phyloP scores from a whole-genome alignment of 2,113 vertebrate genomes.

The Grammomys surdaster region DNA sequence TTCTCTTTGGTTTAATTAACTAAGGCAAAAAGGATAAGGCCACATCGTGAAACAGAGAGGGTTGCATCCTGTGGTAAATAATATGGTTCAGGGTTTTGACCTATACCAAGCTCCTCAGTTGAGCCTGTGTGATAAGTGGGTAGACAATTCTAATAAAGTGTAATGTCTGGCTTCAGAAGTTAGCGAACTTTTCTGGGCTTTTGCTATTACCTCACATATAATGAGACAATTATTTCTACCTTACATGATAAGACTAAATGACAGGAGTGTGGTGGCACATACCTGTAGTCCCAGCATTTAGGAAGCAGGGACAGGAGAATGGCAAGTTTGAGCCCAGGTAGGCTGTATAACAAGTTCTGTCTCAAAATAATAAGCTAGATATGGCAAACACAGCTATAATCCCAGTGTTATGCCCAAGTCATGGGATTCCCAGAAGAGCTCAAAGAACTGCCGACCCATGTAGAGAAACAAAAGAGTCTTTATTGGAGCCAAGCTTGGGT shows the following conservation, averaged over 20 bases:
- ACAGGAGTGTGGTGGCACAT: neutral
- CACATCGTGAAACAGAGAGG: neutral
- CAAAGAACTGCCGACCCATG: no score
- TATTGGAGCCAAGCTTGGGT: no score
- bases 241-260: neutral
- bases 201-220: conserved; percentile 1
- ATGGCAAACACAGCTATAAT: no score
- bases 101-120: neutral
- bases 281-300: neutral
- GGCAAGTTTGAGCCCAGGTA: neutral
- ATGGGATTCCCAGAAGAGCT: no score
- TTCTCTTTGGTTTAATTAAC: neutral
- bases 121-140: neutral
- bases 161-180: neutral
- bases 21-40: neutral
- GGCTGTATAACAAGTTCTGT: neutral
- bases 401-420: no score
- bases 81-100: neutral
- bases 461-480: no score
- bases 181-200: neutral
- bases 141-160: neutral
- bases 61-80: neutral
- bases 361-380: neutral
- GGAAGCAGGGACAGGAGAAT: neutral
- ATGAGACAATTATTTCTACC: neutral